phyloP scores from a whole-genome alignment of 1,140 invertebrate species.

The Hydropsyche tenuis region DNA sequence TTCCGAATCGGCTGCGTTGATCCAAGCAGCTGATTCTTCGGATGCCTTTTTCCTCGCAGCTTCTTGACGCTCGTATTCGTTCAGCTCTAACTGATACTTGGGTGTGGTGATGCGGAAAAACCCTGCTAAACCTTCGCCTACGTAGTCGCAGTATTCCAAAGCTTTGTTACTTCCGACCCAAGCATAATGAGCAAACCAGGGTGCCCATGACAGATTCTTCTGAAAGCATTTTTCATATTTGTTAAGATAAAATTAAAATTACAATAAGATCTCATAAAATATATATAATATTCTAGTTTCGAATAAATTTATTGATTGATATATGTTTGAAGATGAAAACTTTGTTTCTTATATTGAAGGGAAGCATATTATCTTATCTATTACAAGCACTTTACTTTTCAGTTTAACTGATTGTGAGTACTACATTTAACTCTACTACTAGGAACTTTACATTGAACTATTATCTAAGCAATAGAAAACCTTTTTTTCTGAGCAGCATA shows the following conservation, averaged over 20 bases:
- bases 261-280: no score
- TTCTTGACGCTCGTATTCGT: conserved; percentile 75
- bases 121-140: conserved; percentile 82
- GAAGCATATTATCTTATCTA: no score
- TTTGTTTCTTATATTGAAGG: no score
- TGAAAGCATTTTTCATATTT: conserved; percentile 55
- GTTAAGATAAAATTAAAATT: no score
- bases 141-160: conserved; percentile 78
- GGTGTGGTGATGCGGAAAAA: conserved; percentile 91
- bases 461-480: no score
- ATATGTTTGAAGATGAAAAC: no score
- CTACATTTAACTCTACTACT: no score
- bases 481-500: no score
- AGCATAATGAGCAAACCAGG: conserved; percentile 77
- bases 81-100: conserved; percentile 89
- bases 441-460: no score
- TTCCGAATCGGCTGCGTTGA: conserved; percentile 47
- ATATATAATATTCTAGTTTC: neutral
- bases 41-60: conserved; percentile 62
- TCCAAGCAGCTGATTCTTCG: conserved; percentile 62
- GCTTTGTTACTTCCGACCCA: conserved; percentile 68
- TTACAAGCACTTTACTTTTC: no score
- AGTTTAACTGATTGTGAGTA: no score
- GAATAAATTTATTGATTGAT: neutral
- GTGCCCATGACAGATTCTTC: conserved; percentile 71